Evolutionary conservation across 2,797 vertebrate species (phyloP).

Genomic region (Cygnus olor): DNA sequence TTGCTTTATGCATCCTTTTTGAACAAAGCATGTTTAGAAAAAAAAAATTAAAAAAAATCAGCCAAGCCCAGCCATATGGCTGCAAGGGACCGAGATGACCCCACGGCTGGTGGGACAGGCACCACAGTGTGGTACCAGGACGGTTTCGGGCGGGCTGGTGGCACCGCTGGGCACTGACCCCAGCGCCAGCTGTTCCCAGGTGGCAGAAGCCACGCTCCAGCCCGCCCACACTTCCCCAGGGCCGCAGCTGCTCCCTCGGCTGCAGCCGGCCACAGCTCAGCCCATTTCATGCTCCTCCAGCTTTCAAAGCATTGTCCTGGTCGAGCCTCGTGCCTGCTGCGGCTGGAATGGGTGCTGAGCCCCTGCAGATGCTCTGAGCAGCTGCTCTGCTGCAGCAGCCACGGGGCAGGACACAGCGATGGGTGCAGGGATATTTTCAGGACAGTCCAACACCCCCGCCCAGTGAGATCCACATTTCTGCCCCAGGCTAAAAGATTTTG

Average conservation of each 20-base stretch:
- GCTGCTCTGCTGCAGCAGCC: background rate
- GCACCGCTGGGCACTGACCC: background rate
- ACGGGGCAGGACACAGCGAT: accelerated
- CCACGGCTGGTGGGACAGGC: accelerated
- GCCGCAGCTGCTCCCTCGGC: background rate
- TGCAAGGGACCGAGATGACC: accelerated
- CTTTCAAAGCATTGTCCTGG: background rate
- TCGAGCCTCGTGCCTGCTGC: background rate
- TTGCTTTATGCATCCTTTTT: background rate
- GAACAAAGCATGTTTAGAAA: no score
- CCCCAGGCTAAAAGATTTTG: background rate
- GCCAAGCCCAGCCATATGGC: no score
- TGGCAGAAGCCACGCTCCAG: background rate
- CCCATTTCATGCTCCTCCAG: background rate
- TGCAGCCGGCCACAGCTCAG: background rate
- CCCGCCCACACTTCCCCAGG: background rate
- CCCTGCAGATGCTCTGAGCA: accelerated
- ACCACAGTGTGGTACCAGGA: accelerated
- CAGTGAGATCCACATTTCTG: background rate
- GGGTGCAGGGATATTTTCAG: background rate
- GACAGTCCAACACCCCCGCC: background rate
- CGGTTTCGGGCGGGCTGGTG: background rate
- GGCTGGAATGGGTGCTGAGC: accelerated
- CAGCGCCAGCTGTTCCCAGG: background rate
- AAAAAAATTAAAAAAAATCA: no score